Base-by-base conservation (phyloP, 2,888 invertebrate species). In the Volucella bombylans region DNA sequence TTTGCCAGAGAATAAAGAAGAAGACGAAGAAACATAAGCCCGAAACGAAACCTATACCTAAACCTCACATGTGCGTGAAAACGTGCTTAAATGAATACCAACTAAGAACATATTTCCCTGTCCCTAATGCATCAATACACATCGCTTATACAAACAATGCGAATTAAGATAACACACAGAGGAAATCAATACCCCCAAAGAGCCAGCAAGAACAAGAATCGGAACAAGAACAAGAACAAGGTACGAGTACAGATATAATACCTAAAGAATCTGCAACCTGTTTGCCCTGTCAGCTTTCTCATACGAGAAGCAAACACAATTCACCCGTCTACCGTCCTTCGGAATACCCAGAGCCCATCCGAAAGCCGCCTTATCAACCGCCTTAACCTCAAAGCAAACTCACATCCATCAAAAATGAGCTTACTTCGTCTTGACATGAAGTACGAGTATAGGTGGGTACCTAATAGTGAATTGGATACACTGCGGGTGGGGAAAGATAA, bases 381-480 rank as follows among this genome's bases (percentile, higher is more conserved):
- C 57, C 73, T 80, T 80, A 57, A 69, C 83, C 74, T 83, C 68
- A 69, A 64, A 80, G 65, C 65, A 83, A 79, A 83, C 55, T 83
- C 83, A 47, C 79, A 83, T 83, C 80, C 83, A 83, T 83, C 83
- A 83, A 83, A 80, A 83, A 61, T 74, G 69, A 83, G 83, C 83
- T 83, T 83, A 69, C 68, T 76, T 74, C 74, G 72, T 62, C 67
- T 72, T 79, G 41, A 57, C 67, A 68, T 73, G 59, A 52, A 67
- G 59, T n/a, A n/a, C n/a, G n/a, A n/a, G n/a, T 67, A 57, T 39
- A 55, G n/a, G 41, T 67, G 57, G 52, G 74, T 69, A 68, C 47
- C 47, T 64, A 57, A 64, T n/a, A 59, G 50, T 62, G 71, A 72
- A 72, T 67, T 69, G 79, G 73, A 73, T 74, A 65, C 59, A 69